These are phyloP conservation scores for Dicyrtoma fusca DNA, from an alignment of 2,888 invertebrate genomes.

Conservation along the genomic window DNA sequence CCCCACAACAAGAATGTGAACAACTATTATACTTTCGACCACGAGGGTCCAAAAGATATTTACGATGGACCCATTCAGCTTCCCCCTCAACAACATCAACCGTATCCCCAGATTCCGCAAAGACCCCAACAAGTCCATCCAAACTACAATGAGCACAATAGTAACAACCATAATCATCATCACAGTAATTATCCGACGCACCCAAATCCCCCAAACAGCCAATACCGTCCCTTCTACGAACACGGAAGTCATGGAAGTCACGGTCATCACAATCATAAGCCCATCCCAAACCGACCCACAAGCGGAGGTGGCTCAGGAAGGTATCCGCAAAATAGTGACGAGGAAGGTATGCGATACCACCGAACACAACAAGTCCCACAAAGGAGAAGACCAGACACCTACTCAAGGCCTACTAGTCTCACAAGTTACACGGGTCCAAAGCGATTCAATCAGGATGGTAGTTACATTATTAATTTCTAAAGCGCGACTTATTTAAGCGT, in stretches of 20 bases:
- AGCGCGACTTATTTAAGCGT: not conserved
- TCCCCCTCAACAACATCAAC: not conserved
- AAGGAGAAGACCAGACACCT: conserved; percentile 30
- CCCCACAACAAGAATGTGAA: conserved; percentile 4
- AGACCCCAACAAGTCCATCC: not conserved
- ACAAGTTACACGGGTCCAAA: not conserved
- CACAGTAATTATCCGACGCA: not conserved
- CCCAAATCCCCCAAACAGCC: not conserved
- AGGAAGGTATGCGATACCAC: conserved; percentile 12
- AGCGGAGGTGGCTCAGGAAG: not conserved
- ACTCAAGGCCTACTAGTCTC: not conserved
- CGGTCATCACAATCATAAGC: not conserved
- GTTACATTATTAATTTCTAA: conserved; percentile 50
- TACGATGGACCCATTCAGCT: not conserved
- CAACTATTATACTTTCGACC: conserved; percentile 5
- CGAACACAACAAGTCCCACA: conserved; percentile 24
- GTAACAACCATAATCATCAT: no score
- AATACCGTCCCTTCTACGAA: not conserved
- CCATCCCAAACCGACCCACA: not conserved
- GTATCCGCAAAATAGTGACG: not conserved
- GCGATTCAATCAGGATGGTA: conserved; percentile 21
- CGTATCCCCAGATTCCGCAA: no score
- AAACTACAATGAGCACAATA: not conserved
- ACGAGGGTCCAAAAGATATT: not conserved
- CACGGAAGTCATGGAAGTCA: not conserved